Percentiles rank a stretch among this genome's conserved stretches.
phyloP scores from a whole-genome alignment of 2,113 vertebrate genomes.

The Cyanoderma ruficeps region DNA sequence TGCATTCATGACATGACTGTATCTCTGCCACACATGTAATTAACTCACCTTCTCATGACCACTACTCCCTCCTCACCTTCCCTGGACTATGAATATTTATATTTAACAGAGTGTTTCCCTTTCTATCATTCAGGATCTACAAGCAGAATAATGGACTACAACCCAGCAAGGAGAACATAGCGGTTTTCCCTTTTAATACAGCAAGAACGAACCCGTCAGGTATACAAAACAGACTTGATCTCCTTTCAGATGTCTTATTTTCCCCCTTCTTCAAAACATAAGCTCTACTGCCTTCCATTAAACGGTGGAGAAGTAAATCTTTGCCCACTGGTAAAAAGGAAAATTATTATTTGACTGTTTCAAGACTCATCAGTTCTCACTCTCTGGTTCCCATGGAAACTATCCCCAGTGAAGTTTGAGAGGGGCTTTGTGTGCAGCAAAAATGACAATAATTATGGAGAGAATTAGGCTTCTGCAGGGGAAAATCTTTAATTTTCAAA shows the following conservation, averaged over 20 bases:
- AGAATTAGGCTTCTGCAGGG: constrained; percentile 43
- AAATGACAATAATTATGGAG: constrained; percentile 48
- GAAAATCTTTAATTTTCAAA: constrained; percentile 43
- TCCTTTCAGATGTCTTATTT: neutral
- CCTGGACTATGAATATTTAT: neutral
- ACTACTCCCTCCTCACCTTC: neutral
- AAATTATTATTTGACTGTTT: constrained; percentile 68
- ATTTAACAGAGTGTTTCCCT: neutral
- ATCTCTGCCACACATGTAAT: neutral
- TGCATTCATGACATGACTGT: neutral
- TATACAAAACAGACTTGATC: neutral
- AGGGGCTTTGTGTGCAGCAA: constrained; percentile 27
- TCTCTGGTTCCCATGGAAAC: constrained; percentile 76
- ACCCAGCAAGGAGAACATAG: neutral
- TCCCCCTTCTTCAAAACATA: neutral
- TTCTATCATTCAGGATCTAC: neutral
- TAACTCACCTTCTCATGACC: neutral
- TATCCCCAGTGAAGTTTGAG: constrained; percentile 58
- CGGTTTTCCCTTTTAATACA: neutral
- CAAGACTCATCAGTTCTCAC: constrained; percentile 63
- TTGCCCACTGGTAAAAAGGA: constrained; percentile 58
- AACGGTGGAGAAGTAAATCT: constrained; percentile 42
- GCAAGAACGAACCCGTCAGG: neutral
- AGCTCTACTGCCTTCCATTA: constrained; percentile 28
- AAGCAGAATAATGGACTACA: neutral